These are phyloP conservation scores for Scaptomyza montana DNA, from an alignment of 1,140 invertebrate species.

Conservation along the genomic window DNA sequence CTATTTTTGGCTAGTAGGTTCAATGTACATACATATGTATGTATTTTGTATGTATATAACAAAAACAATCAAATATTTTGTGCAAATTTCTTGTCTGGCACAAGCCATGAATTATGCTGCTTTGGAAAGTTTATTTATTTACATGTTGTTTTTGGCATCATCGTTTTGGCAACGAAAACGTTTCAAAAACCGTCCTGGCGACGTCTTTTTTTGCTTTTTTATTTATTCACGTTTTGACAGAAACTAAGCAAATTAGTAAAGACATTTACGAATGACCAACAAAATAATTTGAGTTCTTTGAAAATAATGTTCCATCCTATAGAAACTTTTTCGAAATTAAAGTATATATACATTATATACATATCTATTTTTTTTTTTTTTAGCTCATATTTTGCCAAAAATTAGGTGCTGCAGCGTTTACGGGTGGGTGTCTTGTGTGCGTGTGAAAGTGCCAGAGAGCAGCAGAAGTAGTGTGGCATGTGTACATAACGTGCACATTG, in stretches of 20 bases:
- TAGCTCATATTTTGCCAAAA: conserved; percentile 43
- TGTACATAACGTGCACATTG: conserved; percentile 29
- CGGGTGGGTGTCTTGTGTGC: conserved; percentile 48
- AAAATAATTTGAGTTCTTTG: conserved; percentile 49
- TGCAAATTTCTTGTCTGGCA: conserved; percentile 41
- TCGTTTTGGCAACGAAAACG: conserved; percentile 55
- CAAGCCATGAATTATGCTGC: conserved; percentile 61
- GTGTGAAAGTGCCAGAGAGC: conserved; percentile 61
- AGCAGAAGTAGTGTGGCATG: conserved; percentile 11
- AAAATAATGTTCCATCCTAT: conserved; percentile 45
- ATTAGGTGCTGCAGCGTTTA: conserved; percentile 63
- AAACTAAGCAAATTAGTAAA: conserved; percentile 77
- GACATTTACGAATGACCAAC: conserved; percentile 44
- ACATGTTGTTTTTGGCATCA: conserved; percentile 46
- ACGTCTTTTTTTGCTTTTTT: background rate
- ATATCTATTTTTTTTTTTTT: conserved; percentile 2
- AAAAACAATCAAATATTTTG: conserved; percentile 33
- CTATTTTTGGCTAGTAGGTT: conserved; percentile 33
- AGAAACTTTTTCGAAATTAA: conserved; percentile 20
- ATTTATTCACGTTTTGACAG: conserved; percentile 44
- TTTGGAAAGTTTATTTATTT: conserved; percentile 72
- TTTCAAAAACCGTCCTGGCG: conserved; percentile 35
- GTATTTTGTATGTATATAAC: conserved; percentile 40
- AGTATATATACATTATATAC: background rate
- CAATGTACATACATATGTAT: conserved; percentile 25